Conservation (phyloP, 2,797 vertebrate species). For the Streptopelia turtur region DNA sequence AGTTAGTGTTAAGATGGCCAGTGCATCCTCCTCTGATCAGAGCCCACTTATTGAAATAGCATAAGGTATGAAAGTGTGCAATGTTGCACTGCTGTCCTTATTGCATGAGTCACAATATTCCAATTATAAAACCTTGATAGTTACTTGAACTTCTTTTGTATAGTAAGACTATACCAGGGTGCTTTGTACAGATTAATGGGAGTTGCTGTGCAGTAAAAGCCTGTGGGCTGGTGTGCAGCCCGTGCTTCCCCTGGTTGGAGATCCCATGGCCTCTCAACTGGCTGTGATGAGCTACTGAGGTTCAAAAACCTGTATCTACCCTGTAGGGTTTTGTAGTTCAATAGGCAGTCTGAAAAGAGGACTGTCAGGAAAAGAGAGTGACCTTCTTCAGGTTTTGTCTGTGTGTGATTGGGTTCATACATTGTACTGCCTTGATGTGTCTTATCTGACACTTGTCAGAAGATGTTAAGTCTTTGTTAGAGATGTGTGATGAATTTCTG, state of each 20-base stretch:
- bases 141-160: background rate
- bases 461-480: background rate
- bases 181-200: background rate
- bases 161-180: rapidly evolving
- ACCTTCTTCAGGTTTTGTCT: background rate
- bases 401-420: background rate
- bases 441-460: background rate
- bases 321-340: background rate
- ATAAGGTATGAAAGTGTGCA: background rate
- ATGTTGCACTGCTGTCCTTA: background rate
- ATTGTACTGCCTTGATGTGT: background rate
- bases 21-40: background rate
- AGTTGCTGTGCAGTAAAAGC: background rate
- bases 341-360: background rate
- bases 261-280: background rate
- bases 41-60: background rate
- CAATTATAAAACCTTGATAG: background rate
- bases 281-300: rapidly evolving
- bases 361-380: background rate
- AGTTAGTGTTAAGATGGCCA: background rate
- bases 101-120: background rate
- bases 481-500: background rate
- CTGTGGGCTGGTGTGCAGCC: background rate
- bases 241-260: background rate
- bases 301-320: rapidly evolving